phyloP scores from a whole-genome alignment of 2,888 invertebrate genomes.

The Acanthacorydalis orientalis region DNA sequence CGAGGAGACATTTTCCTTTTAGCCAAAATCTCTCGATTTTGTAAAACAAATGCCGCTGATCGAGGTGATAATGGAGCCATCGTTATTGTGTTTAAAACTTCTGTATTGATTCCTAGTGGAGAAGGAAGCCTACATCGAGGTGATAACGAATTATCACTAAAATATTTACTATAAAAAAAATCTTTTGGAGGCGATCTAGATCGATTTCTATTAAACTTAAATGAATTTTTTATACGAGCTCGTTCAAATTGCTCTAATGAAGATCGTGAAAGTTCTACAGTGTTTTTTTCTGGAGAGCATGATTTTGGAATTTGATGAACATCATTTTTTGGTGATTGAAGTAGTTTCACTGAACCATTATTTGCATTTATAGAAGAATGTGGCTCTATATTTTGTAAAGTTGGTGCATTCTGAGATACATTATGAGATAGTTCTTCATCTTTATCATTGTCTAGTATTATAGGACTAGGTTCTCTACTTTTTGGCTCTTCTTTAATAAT shows the following conservation, averaged over 20 bases:
- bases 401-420: not conserved
- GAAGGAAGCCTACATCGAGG: conserved; percentile 10
- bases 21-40: conserved; percentile 27
- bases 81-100: conserved; percentile 15
- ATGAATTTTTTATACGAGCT: not conserved
- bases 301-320: too few relatives aligned
- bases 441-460: not conserved
- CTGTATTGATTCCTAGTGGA: conserved; percentile 20
- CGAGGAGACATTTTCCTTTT: conserved; percentile 21
- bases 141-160: not conserved
- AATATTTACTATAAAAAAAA: not conserved
- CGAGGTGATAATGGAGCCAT: conserved; percentile 25
- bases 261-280: too few relatives aligned
- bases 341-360: not conserved
- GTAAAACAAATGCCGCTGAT: conserved; percentile 26
- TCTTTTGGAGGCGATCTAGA: not conserved
- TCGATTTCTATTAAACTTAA: not conserved
- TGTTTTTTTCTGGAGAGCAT: too few relatives aligned
- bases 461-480: too few relatives aligned
- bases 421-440: not conserved
- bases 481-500: not conserved
- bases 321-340: not conserved
- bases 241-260: too few relatives aligned
- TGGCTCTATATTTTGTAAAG: not conserved
- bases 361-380: too few relatives aligned